Base-by-base conservation (phyloP, 2,888 invertebrate species). In the Notocelia uddmanniana region DNA sequence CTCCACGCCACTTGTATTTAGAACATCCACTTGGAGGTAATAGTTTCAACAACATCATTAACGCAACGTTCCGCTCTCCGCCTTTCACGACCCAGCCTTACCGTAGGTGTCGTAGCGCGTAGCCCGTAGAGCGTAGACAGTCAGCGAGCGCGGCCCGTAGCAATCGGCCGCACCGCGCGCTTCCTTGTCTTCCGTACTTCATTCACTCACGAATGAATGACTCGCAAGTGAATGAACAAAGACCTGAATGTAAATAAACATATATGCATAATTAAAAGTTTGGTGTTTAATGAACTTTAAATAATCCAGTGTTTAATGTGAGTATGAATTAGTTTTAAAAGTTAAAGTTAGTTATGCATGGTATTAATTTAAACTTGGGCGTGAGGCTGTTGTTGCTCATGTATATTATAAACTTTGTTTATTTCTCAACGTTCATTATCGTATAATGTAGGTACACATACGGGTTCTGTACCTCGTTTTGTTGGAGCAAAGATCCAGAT, bases 131-230 rank as follows among this genome's bases (percentile, higher is more conserved):
- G 55, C 72, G 72, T 72, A 72, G 81, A 76, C 88, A 90, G 91
- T 91, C 83, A 82, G 82, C 81, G 85, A 83, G 84, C 86, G 91
- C 89, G 90, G 87, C 84, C 83, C 87, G 87, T 80, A 80, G 80
- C 80, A 83, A 87, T 75, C 88, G 90, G 89, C 87, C 89, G 91
- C 86, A 81, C 83, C 81, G 81, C 82, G 80, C 76, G 75, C 74
- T 71, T 63, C 73, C 71, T 76, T 78, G 78, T 81, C 80, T 80
- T 80, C 79, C 79, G 77, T 62, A n/a, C 55, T 66, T 66, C 64
- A 45, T 58, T 69, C 69, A 69, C 63, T 63, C 69, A 67, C 26
- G 58, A 70, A 68, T 67, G 67, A 67, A 69, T 55, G 67, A 60
- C 45, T 71, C 59, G 34, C 37, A 26, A 68, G 66, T 70, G 64